Evolutionary conservation across 2,113 vertebrate species (phyloP).

Genomic region (Gallinago undulata): DNA sequence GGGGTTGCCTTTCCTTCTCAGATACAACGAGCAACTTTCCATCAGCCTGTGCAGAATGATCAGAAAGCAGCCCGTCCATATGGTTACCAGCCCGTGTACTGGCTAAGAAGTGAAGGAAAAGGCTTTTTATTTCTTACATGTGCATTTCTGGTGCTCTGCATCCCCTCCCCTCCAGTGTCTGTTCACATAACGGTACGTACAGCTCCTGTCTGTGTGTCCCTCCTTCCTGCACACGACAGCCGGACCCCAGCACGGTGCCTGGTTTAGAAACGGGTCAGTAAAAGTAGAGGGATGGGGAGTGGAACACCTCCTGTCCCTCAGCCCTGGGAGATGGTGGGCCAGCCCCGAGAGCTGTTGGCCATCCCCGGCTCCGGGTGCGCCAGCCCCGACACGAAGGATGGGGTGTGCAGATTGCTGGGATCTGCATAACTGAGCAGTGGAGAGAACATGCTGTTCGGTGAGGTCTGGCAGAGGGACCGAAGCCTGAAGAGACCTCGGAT

Average conservation of each 20-base stretch:
- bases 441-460: background rate
- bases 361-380: background rate
- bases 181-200: rapidly evolving
- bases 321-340: background rate
- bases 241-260: rapidly evolving
- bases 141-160: background rate
- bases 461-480: background rate
- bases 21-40: rapidly evolving
- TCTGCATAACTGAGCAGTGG: background rate
- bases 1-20: background rate
- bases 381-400: background rate
- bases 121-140: background rate
- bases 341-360: background rate
- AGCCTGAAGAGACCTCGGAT: background rate
- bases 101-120: background rate
- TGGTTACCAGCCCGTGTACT: rapidly evolving
- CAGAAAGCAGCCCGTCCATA: background rate
- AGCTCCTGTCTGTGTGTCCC: background rate
- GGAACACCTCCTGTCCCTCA: background rate
- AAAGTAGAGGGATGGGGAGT: background rate
- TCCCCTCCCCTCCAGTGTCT: background rate
- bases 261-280: background rate
- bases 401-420: background rate
- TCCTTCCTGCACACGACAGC: background rate
- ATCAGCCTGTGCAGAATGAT: background rate